Conservation (phyloP, 64 coral and sea anemone genomes). For the Dendrophyllia cribrosa region DNA sequence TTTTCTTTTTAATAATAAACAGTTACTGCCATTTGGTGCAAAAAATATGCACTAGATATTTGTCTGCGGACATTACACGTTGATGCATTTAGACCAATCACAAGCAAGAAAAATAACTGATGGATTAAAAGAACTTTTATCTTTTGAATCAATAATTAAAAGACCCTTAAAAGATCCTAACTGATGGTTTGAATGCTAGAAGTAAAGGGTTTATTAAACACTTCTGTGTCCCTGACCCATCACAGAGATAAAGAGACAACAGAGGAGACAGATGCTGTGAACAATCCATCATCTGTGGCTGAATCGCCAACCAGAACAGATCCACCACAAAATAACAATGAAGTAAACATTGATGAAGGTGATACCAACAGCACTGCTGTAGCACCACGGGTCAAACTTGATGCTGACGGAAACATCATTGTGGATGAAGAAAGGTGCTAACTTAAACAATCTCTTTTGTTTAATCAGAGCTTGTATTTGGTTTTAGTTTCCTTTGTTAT, state of each 20-base stretch:
- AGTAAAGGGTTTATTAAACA: too few relatives aligned
- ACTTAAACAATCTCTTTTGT: background rate
- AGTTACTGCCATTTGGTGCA: too few relatives aligned
- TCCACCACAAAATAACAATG: background rate
- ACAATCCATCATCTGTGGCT: background rate
- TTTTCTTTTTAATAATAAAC: too few relatives aligned
- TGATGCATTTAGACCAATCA: too few relatives aligned
- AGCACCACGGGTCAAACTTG: conserved; percentile 92
- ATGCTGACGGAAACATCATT: conserved; percentile 92
- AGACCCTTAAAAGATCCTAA: too few relatives aligned
- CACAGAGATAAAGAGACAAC: background rate
- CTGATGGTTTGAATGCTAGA: too few relatives aligned
- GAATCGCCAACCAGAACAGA: background rate
- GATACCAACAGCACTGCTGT: conserved; percentile 2
- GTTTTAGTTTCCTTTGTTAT: background rate
- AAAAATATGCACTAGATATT: too few relatives aligned
- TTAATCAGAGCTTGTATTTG: background rate
- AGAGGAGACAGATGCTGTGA: background rate
- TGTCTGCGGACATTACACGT: too few relatives aligned
- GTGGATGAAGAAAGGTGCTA: conserved; percentile 95
- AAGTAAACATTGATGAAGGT: conserved; percentile 10
- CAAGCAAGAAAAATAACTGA: too few relatives aligned
- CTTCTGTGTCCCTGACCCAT: background rate
- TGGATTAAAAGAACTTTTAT: too few relatives aligned
- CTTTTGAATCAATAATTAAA: too few relatives aligned